Base-by-base conservation (phyloP, 2,113 vertebrate genomes). In the Dasyornis broadbenti region DNA sequence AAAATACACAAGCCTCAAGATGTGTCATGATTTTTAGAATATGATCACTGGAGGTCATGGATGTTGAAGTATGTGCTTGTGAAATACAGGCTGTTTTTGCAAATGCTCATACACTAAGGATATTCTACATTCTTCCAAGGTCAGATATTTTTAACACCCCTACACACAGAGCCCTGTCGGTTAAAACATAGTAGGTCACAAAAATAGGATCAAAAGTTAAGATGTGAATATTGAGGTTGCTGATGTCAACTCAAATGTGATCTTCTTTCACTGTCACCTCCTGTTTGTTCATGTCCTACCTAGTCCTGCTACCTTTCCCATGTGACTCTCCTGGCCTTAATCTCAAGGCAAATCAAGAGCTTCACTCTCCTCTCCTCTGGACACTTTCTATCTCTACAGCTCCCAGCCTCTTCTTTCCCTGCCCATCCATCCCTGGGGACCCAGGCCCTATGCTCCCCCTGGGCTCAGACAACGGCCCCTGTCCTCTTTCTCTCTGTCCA, bases 141-240 rank as follows among this genome's bases (percentile, higher is more conserved):
- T 91, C 89, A 95, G 69, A 8, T 94, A 92, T 91, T 96, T 95
- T 96, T 94, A 96, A 84, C 61, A 64, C 4, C 60, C 52, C 44
- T 86, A 52, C 0, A 8, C 59, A 83, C 10, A 61, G 49, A 96
- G 77, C 40, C 31, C 80, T 40, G 42, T 33, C 37, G 53, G 37
- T 68, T 82, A 82, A 68, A 94, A 76, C 15, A 35, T 52, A 94
- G 44, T 52, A 94, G 72, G 79, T 93, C 92, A 86, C 76, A 49
- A 75, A 94, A 94, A 75, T 31, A 86, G 69, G 64, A 88, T 83
- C 71, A 85, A 63, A 92, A 94, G 82, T 66, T 57, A 90, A 91
- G 63, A 94, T 54, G 52, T 69, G 84, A 91, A 92, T 94, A 95
- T 35, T 61, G 79, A 95, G 73, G 86, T 75, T 94, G 82, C 39